Conservation (phyloP, 2,113 vertebrate species). For the Tragulus kanchil region DNA sequence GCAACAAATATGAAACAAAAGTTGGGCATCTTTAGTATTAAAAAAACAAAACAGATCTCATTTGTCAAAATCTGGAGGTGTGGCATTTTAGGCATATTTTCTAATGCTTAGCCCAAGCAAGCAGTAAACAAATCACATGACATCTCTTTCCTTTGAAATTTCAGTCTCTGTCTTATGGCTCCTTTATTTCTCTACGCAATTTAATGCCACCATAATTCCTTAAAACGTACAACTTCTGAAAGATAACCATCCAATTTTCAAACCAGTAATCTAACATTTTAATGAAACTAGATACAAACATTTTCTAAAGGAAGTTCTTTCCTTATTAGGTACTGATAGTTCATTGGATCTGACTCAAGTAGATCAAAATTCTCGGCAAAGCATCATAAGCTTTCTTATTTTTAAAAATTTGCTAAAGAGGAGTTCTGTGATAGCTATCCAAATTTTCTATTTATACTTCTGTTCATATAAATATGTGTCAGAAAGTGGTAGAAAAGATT, state of each 20-base stretch:
- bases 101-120: background rate
- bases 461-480: background rate
- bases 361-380: background rate
- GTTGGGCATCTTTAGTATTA: background rate
- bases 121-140: background rate
- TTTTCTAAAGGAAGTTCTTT: background rate
- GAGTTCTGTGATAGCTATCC: background rate
- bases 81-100: background rate
- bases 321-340: background rate
- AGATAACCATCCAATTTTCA: constrained; percentile 10
- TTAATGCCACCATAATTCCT: background rate
- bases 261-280: background rate
- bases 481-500: constrained; percentile 14
- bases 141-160: background rate
- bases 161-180: background rate
- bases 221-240: background rate
- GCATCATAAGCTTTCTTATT: too few relatives aligned
- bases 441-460: background rate
- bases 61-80: background rate
- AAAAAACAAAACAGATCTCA: background rate
- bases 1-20: constrained; percentile 7
- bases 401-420: background rate
- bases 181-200: background rate
- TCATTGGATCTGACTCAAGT: background rate
- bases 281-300: background rate